Conservation (phyloP, 2,888 invertebrate species). For the Nematopogon swammerdamellus region DNA sequence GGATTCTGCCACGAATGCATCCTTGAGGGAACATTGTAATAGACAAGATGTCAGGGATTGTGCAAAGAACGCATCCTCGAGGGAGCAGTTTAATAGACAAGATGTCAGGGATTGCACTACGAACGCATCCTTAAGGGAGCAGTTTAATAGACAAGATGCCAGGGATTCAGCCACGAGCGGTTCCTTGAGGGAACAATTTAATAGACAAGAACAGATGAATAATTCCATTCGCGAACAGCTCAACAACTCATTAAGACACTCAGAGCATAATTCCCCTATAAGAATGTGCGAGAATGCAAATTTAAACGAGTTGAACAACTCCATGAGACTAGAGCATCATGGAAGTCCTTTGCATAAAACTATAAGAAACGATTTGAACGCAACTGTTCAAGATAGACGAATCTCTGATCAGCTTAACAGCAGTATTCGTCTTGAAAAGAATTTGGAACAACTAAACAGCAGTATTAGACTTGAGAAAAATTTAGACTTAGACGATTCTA, state of each 20-base stretch:
- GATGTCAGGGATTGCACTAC: too few species aligned
- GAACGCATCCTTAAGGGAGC: background rate
- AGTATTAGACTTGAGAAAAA: too few species aligned
- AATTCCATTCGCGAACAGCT: conserved; percentile 14
- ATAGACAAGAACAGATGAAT: background rate
- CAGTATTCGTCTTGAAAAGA: background rate
- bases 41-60: too few species aligned
- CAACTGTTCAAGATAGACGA: background rate
- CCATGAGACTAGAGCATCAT: background rate
- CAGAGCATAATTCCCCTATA: background rate
- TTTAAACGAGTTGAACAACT: background rate
- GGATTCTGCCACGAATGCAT: too few species aligned
- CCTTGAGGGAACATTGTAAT: too few species aligned
- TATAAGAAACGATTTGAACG: background rate
- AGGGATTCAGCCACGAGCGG: too few species aligned
- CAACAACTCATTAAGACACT: conserved; percentile 20
- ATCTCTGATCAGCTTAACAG: background rate
- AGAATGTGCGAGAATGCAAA: background rate
- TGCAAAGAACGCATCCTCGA: too few species aligned
- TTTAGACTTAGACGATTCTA: too few species aligned
- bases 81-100: too few species aligned
- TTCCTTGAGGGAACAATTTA: too few species aligned
- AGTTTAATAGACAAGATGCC: too few species aligned
- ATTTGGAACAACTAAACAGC: background rate
- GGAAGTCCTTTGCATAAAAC: background rate